Conservation (phyloP, 1,140 invertebrate species). For the Bombus fervidus region DNA sequence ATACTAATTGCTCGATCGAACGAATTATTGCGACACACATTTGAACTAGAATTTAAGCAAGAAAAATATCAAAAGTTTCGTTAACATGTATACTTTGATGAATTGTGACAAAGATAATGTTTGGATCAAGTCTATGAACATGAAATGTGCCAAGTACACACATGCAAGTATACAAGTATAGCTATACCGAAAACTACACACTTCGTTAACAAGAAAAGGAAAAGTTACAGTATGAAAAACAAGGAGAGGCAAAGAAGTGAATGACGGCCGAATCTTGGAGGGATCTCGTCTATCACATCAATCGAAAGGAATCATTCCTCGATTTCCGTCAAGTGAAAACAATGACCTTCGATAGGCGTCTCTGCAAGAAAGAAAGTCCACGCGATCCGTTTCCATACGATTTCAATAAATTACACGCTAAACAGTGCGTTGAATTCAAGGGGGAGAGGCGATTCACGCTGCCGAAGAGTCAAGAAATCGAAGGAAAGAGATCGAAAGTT, state of each 20-base stretch:
- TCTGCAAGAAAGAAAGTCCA: constrained; percentile 59
- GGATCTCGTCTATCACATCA: constrained; percentile 27
- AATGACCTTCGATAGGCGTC: constrained; percentile 62
- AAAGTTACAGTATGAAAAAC: background rate
- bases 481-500: constrained; percentile 32
- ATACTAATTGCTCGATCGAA: background rate
- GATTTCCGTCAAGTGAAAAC: constrained; percentile 60
- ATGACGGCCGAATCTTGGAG: background rate
- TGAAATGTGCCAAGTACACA: background rate
- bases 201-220: background rate
- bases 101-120: background rate
- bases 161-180: background rate
- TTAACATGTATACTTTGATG: background rate
- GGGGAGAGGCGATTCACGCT: constrained; percentile 12
- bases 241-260: constrained; percentile 30
- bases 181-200: background rate
- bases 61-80: background rate
- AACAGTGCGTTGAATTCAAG: constrained; percentile 64
- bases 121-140: background rate
- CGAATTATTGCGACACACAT: too few species aligned
- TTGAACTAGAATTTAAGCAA: background rate
- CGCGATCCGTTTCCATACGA: constrained; percentile 62
- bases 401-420: constrained; percentile 68
- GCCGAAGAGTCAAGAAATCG: constrained; percentile 4
- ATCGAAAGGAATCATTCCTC: constrained; percentile 22